A percentile compares a stretch with the other conserved stretches of the same genome.
Evolutionary conservation across 2,797 vertebrate genomes (phyloP).

Genomic region (Ctenochaetus hawaiiensis): DNA sequence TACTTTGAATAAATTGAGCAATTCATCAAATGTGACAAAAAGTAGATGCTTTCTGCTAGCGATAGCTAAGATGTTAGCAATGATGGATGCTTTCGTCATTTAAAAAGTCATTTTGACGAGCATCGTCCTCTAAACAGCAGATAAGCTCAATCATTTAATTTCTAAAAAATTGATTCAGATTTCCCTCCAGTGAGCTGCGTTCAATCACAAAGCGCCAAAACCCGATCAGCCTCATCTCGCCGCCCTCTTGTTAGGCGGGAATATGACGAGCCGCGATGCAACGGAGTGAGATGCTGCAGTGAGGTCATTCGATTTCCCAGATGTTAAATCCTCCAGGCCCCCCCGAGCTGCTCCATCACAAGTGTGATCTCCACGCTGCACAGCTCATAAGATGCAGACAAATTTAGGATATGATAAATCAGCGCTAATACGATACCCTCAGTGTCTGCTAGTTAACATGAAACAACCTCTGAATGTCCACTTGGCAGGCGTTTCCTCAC

Average conservation of each 20-base stretch:
- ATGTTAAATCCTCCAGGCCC: slow-evolving; percentile 45
- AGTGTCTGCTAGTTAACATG: slow-evolving; percentile 67
- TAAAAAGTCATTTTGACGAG: slow-evolving; percentile 44
- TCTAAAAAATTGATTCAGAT: slow-evolving; percentile 35
- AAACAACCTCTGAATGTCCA: slow-evolving; percentile 60
- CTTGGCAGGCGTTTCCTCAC: slow-evolving; percentile 41
- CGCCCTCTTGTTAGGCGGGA: slow-evolving; percentile 53
- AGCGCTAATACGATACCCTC: slow-evolving; percentile 61
- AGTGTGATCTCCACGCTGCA: slow-evolving; percentile 50
- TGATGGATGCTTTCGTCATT: too few relatives aligned
- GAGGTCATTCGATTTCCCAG: slow-evolving; percentile 52
- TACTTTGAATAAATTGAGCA: background rate
- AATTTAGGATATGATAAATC: slow-evolving; percentile 65
- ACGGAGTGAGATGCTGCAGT: slow-evolving; percentile 44
- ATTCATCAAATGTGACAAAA: background rate
- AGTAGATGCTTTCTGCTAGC: background rate
- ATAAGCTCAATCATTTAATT: slow-evolving; percentile 37
- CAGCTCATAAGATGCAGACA: slow-evolving; percentile 52
- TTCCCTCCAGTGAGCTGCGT: slow-evolving; percentile 40
- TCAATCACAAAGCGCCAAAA: slow-evolving; percentile 51
- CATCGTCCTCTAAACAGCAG: slow-evolving; percentile 40
- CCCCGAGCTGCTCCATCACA: slow-evolving; percentile 31
- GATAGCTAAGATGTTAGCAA: too few relatives aligned
- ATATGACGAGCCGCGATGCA: slow-evolving; percentile 50
- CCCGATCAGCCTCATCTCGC: slow-evolving; percentile 60